Percentiles rank a stretch among this genome's conserved stretches.
phyloP scores from a whole-genome alignment of 2,888 invertebrate species.

The Itoplectis maculator region DNA sequence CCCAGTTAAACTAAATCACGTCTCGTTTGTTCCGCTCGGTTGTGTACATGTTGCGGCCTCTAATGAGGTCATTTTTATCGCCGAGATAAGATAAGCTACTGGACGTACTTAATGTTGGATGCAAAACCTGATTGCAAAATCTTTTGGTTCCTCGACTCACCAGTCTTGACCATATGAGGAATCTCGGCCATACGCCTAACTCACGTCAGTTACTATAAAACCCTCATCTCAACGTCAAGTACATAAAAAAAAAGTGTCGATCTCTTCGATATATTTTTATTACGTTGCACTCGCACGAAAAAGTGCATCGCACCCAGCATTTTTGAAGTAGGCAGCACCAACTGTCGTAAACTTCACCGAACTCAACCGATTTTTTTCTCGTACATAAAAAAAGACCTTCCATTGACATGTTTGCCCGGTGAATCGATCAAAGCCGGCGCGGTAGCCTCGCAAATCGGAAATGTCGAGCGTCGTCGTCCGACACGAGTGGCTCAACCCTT shows the following conservation, averaged over 20 bases:
- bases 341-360: too few species aligned
- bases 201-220: too few species aligned
- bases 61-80: constrained; percentile 57
- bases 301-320: too few species aligned
- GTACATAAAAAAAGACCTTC: too few species aligned
- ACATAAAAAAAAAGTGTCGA: too few species aligned
- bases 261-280: too few species aligned
- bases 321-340: too few species aligned
- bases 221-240: too few species aligned
- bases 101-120: constrained; percentile 4
- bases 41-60: constrained; percentile 14
- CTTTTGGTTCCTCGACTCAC: background rate
- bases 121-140: background rate
- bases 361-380: too few species aligned
- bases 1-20: background rate
- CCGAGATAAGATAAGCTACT: constrained; percentile 63
- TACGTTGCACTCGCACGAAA: too few species aligned
- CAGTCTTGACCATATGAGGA: background rate
- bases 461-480: constrained; percentile 41
- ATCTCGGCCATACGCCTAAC: too few species aligned
- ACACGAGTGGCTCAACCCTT: constrained; percentile 26
- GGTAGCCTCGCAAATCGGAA: constrained; percentile 12
- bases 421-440: background rate
- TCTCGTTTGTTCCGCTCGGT: constrained; percentile 5
- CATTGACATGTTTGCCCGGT: background rate